phyloP scores from a whole-genome alignment of 2,113 vertebrate genomes.

The Herpailurus yagouaroundi region DNA sequence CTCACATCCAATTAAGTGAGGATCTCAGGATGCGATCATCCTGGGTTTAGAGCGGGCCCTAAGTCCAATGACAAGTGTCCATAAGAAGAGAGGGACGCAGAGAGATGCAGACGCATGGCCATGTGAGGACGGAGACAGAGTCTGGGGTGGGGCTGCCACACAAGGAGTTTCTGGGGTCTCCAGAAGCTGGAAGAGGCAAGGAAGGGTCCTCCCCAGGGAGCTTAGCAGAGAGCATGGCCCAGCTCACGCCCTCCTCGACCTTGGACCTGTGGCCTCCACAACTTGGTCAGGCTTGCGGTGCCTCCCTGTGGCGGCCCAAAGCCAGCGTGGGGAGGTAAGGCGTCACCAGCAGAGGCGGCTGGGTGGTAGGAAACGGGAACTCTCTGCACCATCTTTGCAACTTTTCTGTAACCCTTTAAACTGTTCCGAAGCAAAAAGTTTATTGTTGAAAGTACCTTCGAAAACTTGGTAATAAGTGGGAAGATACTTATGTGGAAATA shows the following conservation, averaged over 20 bases:
- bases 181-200: background rate
- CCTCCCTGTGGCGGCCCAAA: background rate
- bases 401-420: background rate
- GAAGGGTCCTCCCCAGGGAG: background rate
- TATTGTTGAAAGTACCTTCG: background rate
- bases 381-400: background rate
- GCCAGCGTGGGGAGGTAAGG: fast-evolving
- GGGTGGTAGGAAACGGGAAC: background rate
- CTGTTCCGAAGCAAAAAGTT: background rate
- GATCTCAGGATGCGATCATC: background rate
- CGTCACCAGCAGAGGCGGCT: background rate
- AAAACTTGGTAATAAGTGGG: background rate
- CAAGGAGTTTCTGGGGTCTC: background rate
- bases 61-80: background rate
- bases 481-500: background rate
- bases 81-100: background rate
- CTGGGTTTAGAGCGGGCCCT: background rate
- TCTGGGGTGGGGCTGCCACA: background rate
- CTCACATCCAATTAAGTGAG: background rate
- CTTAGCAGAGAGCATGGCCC: background rate
- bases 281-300: background rate
- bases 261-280: background rate
- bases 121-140: background rate
- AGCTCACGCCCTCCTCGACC: background rate
- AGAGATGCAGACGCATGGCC: background rate